Percentiles rank a stretch among this genome's conserved stretches.
Conservation (phyloP, 2,888 invertebrate species). For the Mayetiola destructor region DNA sequence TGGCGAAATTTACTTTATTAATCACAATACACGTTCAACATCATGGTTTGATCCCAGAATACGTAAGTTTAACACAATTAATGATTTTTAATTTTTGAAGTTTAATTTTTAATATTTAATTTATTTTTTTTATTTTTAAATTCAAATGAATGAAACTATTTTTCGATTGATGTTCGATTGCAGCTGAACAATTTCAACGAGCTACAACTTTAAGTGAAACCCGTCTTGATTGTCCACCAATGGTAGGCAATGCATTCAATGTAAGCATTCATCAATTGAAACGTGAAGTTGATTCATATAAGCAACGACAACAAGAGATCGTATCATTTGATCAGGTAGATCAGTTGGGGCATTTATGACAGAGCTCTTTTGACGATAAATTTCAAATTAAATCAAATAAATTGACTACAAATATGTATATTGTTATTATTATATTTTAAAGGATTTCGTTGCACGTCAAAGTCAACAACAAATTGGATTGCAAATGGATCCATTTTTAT, state of each 20-base stretch:
- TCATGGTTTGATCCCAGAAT: constrained; percentile 98
- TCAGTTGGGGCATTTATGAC: too few relatives aligned
- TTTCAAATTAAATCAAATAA: not conserved
- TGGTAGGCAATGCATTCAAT: constrained; percentile 12
- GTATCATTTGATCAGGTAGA: constrained; percentile 53
- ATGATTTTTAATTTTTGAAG: not conserved
- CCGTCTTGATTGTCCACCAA: constrained; percentile 17
- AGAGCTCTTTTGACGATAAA: too few relatives aligned
- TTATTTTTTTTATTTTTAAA: not conserved
- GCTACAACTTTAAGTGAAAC: constrained; percentile 23
- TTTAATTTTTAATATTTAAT: not conserved
- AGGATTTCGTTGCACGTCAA: constrained; percentile 21
- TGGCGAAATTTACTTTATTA: constrained; percentile 67
- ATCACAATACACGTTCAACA: constrained; percentile 85
- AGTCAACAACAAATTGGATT: constrained; percentile 23
- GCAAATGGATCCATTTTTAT: constrained; percentile 57
- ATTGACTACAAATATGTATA: not conserved
- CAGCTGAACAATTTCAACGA: constrained; percentile 42
- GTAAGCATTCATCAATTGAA: constrained; percentile 15
- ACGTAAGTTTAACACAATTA: constrained; percentile 52
- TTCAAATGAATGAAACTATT: not conserved
- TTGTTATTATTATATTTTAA: constrained; percentile 14
- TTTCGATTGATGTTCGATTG: not conserved
- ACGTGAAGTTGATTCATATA: constrained; percentile 67
- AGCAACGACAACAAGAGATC: constrained; percentile 80